phyloP scores from a whole-genome alignment of 2,888 invertebrate species.

The Psylliodes chrysocephalus region DNA sequence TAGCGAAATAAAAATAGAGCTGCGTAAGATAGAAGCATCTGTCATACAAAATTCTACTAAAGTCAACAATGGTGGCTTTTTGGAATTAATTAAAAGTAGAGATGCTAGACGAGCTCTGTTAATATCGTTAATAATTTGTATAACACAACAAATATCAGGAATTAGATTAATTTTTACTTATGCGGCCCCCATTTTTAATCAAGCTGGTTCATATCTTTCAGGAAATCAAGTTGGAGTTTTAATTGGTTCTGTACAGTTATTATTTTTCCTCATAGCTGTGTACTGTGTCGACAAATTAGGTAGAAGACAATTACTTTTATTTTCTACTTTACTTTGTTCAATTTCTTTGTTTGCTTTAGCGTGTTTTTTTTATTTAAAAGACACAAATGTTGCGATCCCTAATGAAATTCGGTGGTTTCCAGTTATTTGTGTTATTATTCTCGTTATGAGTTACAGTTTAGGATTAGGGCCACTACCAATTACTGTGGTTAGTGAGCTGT shows the following conservation, averaged over 20 bases:
- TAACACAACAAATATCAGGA: slow-evolving; percentile 86
- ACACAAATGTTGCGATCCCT: slow-evolving; percentile 46
- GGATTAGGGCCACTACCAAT: slow-evolving; percentile 80
- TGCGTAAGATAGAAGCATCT: background rate
- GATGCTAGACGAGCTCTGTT: background rate
- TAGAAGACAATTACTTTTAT: slow-evolving; percentile 73
- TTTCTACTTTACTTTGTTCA: slow-evolving; percentile 73
- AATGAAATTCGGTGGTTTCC: slow-evolving; percentile 73
- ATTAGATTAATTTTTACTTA: slow-evolving; percentile 83
- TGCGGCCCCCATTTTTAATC: slow-evolving; percentile 75
- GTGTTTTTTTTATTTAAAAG: slow-evolving; percentile 71
- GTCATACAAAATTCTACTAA: background rate
- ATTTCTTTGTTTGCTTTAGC: slow-evolving; percentile 69
- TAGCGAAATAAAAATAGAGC: background rate
- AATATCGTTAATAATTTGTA: background rate
- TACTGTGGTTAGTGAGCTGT: slow-evolving; percentile 84
- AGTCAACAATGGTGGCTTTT: too few relatives aligned
- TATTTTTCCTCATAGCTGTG: slow-evolving; percentile 74
- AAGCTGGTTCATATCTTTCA: slow-evolving; percentile 72
- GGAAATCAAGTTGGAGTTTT: slow-evolving; percentile 76
- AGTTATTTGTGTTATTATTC: slow-evolving; percentile 73
- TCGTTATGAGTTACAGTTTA: slow-evolving; percentile 76
- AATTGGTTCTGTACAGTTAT: slow-evolving; percentile 79
- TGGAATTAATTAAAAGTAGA: background rate
- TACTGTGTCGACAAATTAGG: slow-evolving; percentile 80